Evolutionary conservation across 2,888 invertebrate genomes (phyloP).

Genomic region (Drosophila affinis): DNA sequence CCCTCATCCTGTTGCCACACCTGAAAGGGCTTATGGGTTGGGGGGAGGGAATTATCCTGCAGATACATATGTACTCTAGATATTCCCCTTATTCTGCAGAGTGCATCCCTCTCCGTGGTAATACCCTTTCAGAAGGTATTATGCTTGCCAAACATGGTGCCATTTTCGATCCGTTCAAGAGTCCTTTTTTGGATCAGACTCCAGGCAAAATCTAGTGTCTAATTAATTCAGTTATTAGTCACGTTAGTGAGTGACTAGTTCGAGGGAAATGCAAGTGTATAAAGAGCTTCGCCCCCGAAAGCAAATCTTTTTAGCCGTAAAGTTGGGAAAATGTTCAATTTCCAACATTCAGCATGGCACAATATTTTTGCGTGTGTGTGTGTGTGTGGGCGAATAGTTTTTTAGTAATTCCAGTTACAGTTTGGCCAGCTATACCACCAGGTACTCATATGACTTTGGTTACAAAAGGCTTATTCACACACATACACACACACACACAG

Average conservation of each 20-base stretch:
- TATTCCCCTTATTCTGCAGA: neutral
- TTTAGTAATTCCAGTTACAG: slow-evolving; percentile 78
- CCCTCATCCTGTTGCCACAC: slow-evolving; percentile 9
- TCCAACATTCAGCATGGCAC: slow-evolving; percentile 1
- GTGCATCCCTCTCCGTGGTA: neutral
- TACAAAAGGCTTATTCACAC: slow-evolving; percentile 54
- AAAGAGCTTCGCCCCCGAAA: neutral
- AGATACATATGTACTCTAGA: slow-evolving; percentile 35
- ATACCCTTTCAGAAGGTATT: neutral
- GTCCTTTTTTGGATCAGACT: neutral
- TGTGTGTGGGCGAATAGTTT: slow-evolving; percentile 60
- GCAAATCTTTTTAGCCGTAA: slow-evolving; percentile 3
- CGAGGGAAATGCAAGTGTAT: neutral
- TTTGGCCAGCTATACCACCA: slow-evolving; percentile 37
- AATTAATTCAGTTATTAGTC: neutral
- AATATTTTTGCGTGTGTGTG: slow-evolving; percentile 23
- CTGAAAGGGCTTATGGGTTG: slow-evolving; percentile 12
- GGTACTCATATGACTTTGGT: slow-evolving; percentile 37
- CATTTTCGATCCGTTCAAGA: neutral
- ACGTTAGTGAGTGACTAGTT: neutral
- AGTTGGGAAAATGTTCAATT: slow-evolving; percentile 44
- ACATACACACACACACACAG: slow-evolving; percentile 18
- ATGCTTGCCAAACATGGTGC: neutral
- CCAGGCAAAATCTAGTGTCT: neutral
- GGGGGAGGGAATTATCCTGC: slow-evolving; percentile 6